Conservation (phyloP, 2,888 invertebrate genomes). For the Marronus borbonicus region DNA sequence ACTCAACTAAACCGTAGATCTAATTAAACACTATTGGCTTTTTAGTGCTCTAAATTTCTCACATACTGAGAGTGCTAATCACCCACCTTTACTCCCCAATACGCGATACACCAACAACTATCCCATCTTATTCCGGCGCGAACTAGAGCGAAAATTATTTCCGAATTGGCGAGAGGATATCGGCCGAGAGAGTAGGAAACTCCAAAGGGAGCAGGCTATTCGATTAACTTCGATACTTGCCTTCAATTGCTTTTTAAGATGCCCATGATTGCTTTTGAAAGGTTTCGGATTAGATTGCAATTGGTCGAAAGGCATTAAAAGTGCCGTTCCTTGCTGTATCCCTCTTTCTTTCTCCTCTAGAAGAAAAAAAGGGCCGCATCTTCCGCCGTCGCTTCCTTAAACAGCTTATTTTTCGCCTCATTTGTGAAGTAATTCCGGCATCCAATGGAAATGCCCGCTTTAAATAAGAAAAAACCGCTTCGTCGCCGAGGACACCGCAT, state of each 20-base stretch:
- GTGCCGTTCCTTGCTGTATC: conserved; percentile 61
- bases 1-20: neutral
- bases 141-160: conserved; percentile 60
- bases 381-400: conserved; percentile 55
- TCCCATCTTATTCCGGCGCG: conserved; percentile 51
- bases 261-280: conserved; percentile 70
- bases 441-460: conserved; percentile 64
- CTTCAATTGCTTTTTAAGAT: conserved; percentile 71
- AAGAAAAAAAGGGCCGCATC: conserved; percentile 23
- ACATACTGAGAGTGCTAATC: neutral
- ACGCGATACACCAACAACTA: conserved; percentile 11
- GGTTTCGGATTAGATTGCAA: conserved; percentile 70
- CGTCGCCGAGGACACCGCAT: neutral
- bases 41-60: neutral
- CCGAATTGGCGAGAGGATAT: conserved; percentile 28
- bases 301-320: conserved; percentile 70
- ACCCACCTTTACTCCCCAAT: too few species aligned
- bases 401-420: conserved; percentile 70
- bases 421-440: conserved; percentile 68
- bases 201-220: conserved; percentile 65
- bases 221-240: conserved; percentile 69
- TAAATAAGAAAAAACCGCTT: conserved; percentile 62
- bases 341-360: neutral
- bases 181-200: conserved; percentile 63
- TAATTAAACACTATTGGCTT: conserved; percentile 6